Evolutionary conservation across 2,113 vertebrate species (phyloP).

Genomic region (Boulengeromyrus knoepffleri): DNA sequence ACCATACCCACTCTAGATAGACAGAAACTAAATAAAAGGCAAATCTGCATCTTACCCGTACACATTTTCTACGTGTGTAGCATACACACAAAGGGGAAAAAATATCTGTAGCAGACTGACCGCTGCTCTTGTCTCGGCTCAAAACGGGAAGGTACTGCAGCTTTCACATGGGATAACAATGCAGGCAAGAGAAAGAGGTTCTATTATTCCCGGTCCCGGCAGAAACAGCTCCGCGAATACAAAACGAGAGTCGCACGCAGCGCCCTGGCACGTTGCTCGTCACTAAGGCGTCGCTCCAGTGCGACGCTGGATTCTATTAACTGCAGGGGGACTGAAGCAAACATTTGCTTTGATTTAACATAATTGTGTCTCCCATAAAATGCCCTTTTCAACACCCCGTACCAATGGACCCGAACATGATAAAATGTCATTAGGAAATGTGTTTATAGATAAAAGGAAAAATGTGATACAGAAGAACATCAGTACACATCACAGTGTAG

Average conservation of each 20-base stretch:
- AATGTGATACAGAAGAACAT: background rate
- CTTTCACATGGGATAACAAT: background rate
- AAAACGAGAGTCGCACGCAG: background rate
- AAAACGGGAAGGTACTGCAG: background rate
- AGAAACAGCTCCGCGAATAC: background rate
- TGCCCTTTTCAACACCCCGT: background rate
- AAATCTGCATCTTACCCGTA: conserved; percentile 3
- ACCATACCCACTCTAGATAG: background rate
- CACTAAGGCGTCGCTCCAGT: background rate
- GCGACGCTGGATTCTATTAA: conserved; percentile 5
- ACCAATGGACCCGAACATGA: background rate
- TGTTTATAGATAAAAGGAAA: background rate
- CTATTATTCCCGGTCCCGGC: background rate
- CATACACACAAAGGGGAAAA: background rate
- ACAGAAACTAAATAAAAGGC: conserved; percentile 15
- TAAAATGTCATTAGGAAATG: conserved; percentile 6
- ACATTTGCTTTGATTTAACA: conserved; percentile 16
- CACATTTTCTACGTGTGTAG: background rate
- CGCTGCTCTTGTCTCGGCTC: background rate
- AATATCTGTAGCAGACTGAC: conserved; percentile 2
- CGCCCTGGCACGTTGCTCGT: background rate
- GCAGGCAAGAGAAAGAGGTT: background rate
- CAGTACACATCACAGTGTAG: background rate
- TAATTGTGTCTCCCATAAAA: conserved; percentile 10
- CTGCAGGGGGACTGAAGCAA: background rate